Evolutionary conservation across 2,797 vertebrate genomes (phyloP), one percentile per base, ranked within the genome.

Genomic region (Ibycter americanus): DNA sequence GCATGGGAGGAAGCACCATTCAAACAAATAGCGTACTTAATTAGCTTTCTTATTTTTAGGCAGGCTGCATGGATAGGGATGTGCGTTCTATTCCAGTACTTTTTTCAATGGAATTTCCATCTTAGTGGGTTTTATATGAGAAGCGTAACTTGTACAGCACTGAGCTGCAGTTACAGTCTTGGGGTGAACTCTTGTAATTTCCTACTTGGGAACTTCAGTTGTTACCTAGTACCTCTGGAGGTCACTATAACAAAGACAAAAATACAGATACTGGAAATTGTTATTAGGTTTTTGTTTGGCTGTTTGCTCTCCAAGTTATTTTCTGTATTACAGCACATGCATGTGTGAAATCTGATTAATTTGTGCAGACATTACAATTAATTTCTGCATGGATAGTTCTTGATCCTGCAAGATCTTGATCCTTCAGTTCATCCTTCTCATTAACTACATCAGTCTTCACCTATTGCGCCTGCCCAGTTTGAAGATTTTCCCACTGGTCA

Each of bases 201-300:
- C 63, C 3, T 20, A 5, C 65, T 72, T 7, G 44, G 54, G 66
- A 96, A 31, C 21, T 72, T 96, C 97, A 96, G 79, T 96, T 96
- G 90, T 96, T 95, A 59, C 79, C 88, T 70, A 3, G 79, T 89
- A 87, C 97, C 96, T 97, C 97, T 97, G 96, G 97, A 97, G 96
- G 96, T 97, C 97, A 97, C 96, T 97, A 4, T 96, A 96, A 71
- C 94, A 97, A 97, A 96, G 96, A 96, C 58, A 82, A 93, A 95
- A 95, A 95, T 91, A 42, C 70, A 82, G 63, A 61, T 27, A 15
- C 47, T 65, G 80, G 34, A 19, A 85, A 36, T 32, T 9, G 26
- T 4, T 65, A n/a, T 6, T 14, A 74, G 44, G n/a, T 18, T 88
- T 85, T 86, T 38, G 4, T 86, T 72, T 58, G 61, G 11, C 25